Evolutionary conservation across 35 echinoderm and acorn worm genomes (phyloP).

Genomic region (Holothuria glaberrima): DNA sequence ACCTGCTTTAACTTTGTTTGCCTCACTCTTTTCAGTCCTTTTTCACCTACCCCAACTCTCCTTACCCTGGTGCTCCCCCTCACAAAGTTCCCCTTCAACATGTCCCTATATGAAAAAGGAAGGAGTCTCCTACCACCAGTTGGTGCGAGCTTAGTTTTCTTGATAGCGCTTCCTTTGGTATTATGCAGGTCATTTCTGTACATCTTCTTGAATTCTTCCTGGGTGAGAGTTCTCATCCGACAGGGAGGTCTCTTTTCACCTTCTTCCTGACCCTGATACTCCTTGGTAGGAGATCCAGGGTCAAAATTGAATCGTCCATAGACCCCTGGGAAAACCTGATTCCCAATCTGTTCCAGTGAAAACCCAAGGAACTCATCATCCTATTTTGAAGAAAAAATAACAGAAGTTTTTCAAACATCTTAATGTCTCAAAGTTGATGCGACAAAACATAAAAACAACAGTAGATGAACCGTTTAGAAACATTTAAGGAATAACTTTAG

Average conservation of each 20-base stretch:
- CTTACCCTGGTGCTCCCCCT: not conserved
- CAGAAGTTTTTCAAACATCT: no score
- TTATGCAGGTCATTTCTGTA: conserved; percentile 54
- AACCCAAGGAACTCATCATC: conserved; percentile 90
- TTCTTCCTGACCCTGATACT: not conserved
- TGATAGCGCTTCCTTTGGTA: conserved; percentile 33
- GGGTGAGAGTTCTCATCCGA: not conserved
- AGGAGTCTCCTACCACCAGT: not conserved
- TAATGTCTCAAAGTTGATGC: no score
- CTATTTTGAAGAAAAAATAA: conserved; percentile 46
- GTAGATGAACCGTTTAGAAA: no score
- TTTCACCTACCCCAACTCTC: no score
- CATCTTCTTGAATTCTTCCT: conserved; percentile 63
- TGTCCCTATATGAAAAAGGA: conserved; percentile 47
- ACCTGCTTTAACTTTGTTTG: no score
- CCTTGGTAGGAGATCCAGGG: not conserved
- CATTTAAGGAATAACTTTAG: no score
- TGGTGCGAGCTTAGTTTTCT: conserved; percentile 3
- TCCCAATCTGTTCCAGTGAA: conserved; percentile 59
- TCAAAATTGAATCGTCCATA: conserved; percentile 1
- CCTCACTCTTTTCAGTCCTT: no score
- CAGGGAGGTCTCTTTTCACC: conserved; percentile 15
- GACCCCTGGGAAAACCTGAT: conserved; percentile 5
- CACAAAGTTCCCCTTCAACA: conserved; percentile 38
- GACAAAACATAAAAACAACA: no score